Evolutionary conservation across 1,140 invertebrate genomes (phyloP).

Genomic region (Lutraria rhynchaena): DNA sequence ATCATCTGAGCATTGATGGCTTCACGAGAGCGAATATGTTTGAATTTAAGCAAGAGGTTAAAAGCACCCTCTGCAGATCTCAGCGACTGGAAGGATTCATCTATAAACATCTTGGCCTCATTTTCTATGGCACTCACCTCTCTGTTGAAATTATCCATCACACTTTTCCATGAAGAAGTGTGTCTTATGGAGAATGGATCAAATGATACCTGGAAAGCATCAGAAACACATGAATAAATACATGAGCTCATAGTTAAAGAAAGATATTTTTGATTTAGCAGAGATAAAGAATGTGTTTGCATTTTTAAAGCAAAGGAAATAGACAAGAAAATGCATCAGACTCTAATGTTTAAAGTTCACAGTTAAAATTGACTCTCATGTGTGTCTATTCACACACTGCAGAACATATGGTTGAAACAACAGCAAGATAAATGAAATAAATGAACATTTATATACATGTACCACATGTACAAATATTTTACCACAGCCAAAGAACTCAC

Average conservation of each 20-base stretch:
- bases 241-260: too few species aligned
- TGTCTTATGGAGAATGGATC: slow-evolving; percentile 87
- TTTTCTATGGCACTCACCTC: slow-evolving; percentile 89
- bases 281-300: too few species aligned
- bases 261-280: too few species aligned
- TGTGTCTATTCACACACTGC: too few species aligned
- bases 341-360: too few species aligned
- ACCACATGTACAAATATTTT: not conserved
- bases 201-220: slow-evolving; percentile 86
- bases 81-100: slow-evolving; percentile 91
- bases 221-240: too few species aligned
- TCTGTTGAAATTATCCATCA: slow-evolving; percentile 89
- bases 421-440: too few species aligned
- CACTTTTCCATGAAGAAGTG: slow-evolving; percentile 87
- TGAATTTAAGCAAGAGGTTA: slow-evolving; percentile 90
- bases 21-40: slow-evolving; percentile 89
- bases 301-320: too few species aligned
- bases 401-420: too few species aligned
- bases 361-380: too few species aligned
- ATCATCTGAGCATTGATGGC: slow-evolving; percentile 88
- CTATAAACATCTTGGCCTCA: slow-evolving; percentile 92
- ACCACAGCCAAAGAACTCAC: slow-evolving; percentile 68
- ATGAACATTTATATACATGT: too few species aligned
- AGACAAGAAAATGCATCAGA: too few species aligned
- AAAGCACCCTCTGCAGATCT: slow-evolving; percentile 91